Percentiles rank a stretch among this genome's conserved stretches.
phyloP scores from a whole-genome alignment of 2,888 invertebrate genomes.

The Apomyelois bistriatella region DNA sequence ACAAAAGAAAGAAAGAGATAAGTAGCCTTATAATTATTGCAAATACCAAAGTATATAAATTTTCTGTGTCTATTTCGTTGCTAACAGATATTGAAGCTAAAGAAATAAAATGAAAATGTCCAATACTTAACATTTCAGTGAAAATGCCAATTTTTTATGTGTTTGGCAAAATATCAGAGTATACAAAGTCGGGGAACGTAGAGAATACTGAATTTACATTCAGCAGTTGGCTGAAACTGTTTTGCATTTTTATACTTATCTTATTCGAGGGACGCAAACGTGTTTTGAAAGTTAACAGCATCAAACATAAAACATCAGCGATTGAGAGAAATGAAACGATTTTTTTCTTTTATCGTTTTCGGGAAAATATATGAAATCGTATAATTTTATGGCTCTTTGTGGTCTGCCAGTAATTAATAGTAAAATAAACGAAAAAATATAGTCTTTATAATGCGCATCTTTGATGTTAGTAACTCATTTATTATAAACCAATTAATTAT shows the following conservation, averaged over 20 bases:
- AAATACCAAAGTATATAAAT: too few species aligned
- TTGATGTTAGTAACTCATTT: too few species aligned
- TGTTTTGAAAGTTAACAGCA: slow-evolving; percentile 50
- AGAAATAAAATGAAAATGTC: too few species aligned
- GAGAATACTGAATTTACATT: slow-evolving; percentile 53
- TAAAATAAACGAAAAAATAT: too few species aligned
- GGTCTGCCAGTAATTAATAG: not conserved
- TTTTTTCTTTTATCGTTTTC: not conserved
- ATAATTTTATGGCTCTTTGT: slow-evolving; percentile 6
- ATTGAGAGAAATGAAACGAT: slow-evolving; percentile 24
- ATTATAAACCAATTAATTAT: too few species aligned
- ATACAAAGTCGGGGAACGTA: slow-evolving; percentile 25
- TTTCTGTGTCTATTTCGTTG: not conserved
- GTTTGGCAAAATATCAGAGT: slow-evolving; percentile 21
- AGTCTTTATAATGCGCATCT: too few species aligned
- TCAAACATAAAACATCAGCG: slow-evolving; percentile 35
- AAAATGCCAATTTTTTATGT: not conserved
- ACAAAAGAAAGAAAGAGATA: too few species aligned
- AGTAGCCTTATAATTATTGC: too few species aligned
- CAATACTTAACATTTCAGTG: too few species aligned
- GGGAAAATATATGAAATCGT: not conserved
- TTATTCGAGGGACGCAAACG: slow-evolving; percentile 39
- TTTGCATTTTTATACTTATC: slow-evolving; percentile 55
- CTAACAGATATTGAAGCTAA: too few species aligned
- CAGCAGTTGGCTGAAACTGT: slow-evolving; percentile 36